Evolutionary conservation across 1,140 invertebrate species (phyloP).

Genomic region (Asobara japonica): DNA sequence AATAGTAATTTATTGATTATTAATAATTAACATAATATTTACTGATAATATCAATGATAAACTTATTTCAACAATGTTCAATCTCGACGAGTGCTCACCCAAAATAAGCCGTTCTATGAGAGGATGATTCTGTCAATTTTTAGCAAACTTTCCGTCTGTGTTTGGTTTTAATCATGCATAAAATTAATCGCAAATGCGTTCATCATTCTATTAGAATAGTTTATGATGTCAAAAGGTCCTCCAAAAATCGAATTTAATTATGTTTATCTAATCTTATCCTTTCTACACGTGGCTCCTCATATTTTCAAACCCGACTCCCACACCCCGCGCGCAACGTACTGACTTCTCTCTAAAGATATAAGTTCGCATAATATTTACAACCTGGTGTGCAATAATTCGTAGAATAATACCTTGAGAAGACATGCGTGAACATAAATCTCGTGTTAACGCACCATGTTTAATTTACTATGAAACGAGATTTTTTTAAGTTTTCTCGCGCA

Average conservation of each 20-base stretch:
- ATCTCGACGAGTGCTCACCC: no score
- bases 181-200: not conserved
- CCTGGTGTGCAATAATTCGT: not conserved
- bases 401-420: not conserved
- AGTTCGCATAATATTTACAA: not conserved
- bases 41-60: no score
- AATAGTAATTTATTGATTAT: no score
- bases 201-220: not conserved
- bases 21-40: no score
- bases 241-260: not conserved
- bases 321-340: not conserved
- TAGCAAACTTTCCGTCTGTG: no score
- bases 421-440: not conserved
- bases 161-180: no score
- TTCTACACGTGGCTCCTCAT: slow-evolving; percentile 9
- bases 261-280: slow-evolving; percentile 4
- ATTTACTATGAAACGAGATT: not conserved
- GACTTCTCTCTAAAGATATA: not conserved
- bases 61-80: no score
- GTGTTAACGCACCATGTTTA: not conserved
- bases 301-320: not conserved
- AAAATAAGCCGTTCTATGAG: no score
- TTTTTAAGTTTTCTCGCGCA: slow-evolving; percentile 8
- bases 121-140: no score
- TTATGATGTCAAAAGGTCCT: not conserved